phyloP scores from a whole-genome alignment of 2,797 vertebrate genomes.

The Peromyscus nudipes region DNA sequence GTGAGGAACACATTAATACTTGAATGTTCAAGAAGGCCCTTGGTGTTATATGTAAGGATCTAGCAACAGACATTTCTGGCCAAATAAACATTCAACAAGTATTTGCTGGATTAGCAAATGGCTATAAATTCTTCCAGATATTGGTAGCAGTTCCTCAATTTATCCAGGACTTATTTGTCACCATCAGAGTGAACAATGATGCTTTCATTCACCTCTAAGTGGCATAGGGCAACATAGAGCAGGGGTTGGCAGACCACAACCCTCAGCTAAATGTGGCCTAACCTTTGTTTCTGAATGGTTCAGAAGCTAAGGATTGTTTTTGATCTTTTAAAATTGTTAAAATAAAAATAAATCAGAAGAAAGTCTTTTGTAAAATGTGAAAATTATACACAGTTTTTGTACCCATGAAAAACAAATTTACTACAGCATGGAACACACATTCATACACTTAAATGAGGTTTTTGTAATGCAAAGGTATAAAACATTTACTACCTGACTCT shows the following conservation, averaged over 20 bases:
- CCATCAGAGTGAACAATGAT: not conserved
- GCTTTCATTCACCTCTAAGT: not conserved
- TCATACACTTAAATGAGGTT: slow-evolving; percentile 18
- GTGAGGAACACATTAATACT: not conserved
- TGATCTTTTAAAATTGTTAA: slow-evolving; percentile 37
- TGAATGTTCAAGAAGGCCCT: not conserved
- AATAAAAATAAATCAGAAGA: slow-evolving; percentile 21
- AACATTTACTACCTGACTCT: slow-evolving; percentile 41
- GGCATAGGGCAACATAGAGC: not conserved
- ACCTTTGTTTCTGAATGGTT: not conserved
- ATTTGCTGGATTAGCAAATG: slow-evolving; percentile 42
- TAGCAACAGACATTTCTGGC: slow-evolving; percentile 28
- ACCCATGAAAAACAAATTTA: slow-evolving; percentile 11
- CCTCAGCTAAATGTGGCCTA: not conserved
- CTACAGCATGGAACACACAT: not conserved
- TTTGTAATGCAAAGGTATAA: slow-evolving; percentile 49
- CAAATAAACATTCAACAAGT: not conserved
- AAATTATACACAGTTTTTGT: not conserved
- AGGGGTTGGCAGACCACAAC: not conserved
- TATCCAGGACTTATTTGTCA: slow-evolving; percentile 16
- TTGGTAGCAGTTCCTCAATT: not conserved
- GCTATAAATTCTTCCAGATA: slow-evolving; percentile 9
- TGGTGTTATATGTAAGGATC: not conserved
- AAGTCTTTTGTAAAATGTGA: slow-evolving; percentile 21
- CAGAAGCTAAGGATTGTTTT: not conserved